These are phyloP conservation scores for Mionectes olivaceus DNA, from an alignment of 2,797 vertebrate species.

Conservation along the genomic window DNA sequence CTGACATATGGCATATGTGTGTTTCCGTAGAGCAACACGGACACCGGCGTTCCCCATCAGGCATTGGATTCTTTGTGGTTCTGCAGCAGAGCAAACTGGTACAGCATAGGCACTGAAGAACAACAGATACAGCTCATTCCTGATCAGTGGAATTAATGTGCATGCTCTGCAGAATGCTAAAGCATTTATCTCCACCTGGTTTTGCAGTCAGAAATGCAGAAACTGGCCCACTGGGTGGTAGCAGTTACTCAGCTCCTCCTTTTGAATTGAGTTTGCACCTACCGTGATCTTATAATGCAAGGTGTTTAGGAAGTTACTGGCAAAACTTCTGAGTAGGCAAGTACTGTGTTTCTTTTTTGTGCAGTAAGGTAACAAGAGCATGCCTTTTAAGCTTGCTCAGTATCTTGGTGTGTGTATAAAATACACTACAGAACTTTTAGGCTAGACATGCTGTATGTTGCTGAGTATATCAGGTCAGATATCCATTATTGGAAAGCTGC, in stretches of 20 bases:
- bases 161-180: neutral
- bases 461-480: neutral
- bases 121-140: neutral
- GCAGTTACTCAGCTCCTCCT: neutral
- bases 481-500: neutral
- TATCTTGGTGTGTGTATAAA: neutral
- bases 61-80: neutral
- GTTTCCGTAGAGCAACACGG: accelerated
- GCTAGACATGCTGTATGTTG: neutral
- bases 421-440: neutral
- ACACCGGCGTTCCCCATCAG: neutral
- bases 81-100: neutral
- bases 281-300: neutral
- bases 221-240: neutral
- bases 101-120: neutral
- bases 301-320: neutral
- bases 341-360: neutral
- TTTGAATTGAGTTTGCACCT: neutral
- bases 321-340: neutral
- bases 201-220: neutral
- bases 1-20: neutral
- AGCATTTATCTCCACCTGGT: neutral
- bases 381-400: neutral
- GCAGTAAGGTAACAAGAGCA: neutral
- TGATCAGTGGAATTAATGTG: accelerated